Percentiles rank a stretch among this genome's conserved stretches.
These are phyloP conservation scores for Apeira syringaria DNA, from an alignment of 2,888 invertebrate species.

Conservation along the genomic window DNA sequence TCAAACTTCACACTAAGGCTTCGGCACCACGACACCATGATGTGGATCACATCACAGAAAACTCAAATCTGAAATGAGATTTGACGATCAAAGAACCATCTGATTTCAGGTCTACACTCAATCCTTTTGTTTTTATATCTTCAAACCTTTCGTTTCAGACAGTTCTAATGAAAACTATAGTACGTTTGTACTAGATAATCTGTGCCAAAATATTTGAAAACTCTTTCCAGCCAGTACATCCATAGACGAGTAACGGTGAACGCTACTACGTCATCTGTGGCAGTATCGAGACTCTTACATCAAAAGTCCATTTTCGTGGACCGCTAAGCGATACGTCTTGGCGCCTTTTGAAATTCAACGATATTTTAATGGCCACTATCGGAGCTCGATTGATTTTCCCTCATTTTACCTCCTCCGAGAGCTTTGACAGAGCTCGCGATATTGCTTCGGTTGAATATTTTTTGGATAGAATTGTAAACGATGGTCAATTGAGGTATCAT, in stretches of 20 bases:
- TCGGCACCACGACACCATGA: too few relatives aligned
- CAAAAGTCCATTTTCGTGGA: slow-evolving; percentile 71
- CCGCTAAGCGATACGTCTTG: slow-evolving; percentile 58
- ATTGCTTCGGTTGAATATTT: slow-evolving; percentile 40
- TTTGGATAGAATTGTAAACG: slow-evolving; percentile 30
- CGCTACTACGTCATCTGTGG: neutral
- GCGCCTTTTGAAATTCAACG: slow-evolving; percentile 74
- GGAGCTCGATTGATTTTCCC: slow-evolving; percentile 61
- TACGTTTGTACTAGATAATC: slow-evolving; percentile 1
- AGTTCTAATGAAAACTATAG: too few relatives aligned
- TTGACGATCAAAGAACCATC: too few relatives aligned
- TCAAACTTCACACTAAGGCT: too few relatives aligned
- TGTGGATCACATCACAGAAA: too few relatives aligned
- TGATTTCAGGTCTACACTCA: too few relatives aligned
- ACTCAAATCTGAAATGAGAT: too few relatives aligned
- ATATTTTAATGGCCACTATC: slow-evolving; percentile 82
- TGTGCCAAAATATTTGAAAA: slow-evolving; percentile 9
- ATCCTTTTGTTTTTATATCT: too few relatives aligned
- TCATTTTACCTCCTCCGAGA: slow-evolving; percentile 45
- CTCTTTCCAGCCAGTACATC: slow-evolving; percentile 17
- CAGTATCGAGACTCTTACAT: slow-evolving; percentile 53
- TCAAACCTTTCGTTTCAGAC: too few relatives aligned
- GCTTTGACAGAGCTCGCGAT: slow-evolving; percentile 53
- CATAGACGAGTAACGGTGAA: too few relatives aligned
- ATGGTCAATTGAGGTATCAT: neutral